Conservation (phyloP, 2,113 vertebrate species). For the Ictalurus punctatus region DNA sequence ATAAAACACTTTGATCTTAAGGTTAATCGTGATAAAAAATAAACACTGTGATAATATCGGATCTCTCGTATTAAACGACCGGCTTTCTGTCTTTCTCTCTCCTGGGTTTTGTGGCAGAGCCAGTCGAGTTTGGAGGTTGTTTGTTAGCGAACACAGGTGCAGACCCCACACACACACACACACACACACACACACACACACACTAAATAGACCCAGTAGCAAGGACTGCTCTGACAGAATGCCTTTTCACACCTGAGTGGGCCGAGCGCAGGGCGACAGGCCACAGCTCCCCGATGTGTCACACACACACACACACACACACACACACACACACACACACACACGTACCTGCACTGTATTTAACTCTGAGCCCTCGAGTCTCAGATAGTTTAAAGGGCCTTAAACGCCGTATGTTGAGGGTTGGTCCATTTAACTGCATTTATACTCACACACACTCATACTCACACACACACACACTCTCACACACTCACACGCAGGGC, state of each 20-base stretch:
- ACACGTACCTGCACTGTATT: slow-evolving; percentile 51
- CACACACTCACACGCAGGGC: slow-evolving; percentile 39
- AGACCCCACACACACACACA: slow-evolving; percentile 53
- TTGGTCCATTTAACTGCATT: slow-evolving; percentile 74
- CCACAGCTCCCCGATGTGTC: slow-evolving; percentile 70
- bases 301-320: slow-evolving; percentile 53
- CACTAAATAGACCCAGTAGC: slow-evolving; percentile 74
- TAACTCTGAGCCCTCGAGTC: slow-evolving; percentile 63
- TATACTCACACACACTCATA: slow-evolving; percentile 41
- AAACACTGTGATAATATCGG: background rate
- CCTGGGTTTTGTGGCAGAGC: slow-evolving; percentile 72
- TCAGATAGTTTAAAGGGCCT: slow-evolving; percentile 76
- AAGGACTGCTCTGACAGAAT: slow-evolving; percentile 78
- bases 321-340: slow-evolving; percentile 45
- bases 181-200: slow-evolving; percentile 54
- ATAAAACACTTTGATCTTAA: background rate
- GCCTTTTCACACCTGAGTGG: slow-evolving; percentile 82
- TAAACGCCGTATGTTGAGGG: slow-evolving; percentile 80
- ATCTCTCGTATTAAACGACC: background rate
- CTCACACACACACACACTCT: slow-evolving; percentile 26
- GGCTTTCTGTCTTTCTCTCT: slow-evolving; percentile 53
- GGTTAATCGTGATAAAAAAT: background rate
- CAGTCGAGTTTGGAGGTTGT: slow-evolving; percentile 69
- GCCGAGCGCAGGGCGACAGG: slow-evolving; percentile 78
- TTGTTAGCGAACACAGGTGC: slow-evolving; percentile 76